Evolutionary conservation across 2,888 invertebrate species (phyloP), one percentile per base, ranked within the genome.

Genomic region (Harpalus rufipes): DNA sequence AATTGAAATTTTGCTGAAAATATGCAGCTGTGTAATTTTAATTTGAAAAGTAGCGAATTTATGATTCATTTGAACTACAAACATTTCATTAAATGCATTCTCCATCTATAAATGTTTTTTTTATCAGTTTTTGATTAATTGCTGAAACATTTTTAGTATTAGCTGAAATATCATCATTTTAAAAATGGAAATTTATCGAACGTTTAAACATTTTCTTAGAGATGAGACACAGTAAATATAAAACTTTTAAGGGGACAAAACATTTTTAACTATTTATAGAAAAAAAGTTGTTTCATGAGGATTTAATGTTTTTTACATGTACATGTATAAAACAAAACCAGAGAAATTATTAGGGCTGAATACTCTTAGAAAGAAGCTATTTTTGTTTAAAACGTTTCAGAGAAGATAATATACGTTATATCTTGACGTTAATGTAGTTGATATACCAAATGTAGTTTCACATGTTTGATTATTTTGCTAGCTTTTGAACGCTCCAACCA

Each of bases 121-220:
- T 59, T 59, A 59, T 59, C 59, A 59, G 16, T 59, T 5, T 59
- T 18, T 16, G 59, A 59, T 59, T 59, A 59, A 59, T 59, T 59
- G 16, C 16, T 59, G 16, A 59, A 59, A 59, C 7, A 18, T 18
- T 59, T n/a, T 14, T 59, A n/a, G 14, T 16, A 59, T 59, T 14
- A 1, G 59, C 0, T 0, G 14, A 14, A 59, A 16, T 59, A 59
- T 59, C 59, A 14, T 59, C n/a, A 59, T 59, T 59, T 59, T 18
- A 59, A 59, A 59, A 59, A 59, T 59, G 10, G 18, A 59, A 59
- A 18, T 59, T 16, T 59, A 59, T 59, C 16, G 3, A 59, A n/a
- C n/a, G 59, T 0, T 59, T 59, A 18, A 18, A 18, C 59, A 59
- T 59, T 18, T 32, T 32, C 3, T 32, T 3, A 32, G 32, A 32